These are phyloP conservation scores for Scaptomyza flava DNA, from an alignment of 2,888 invertebrate genomes.

Conservation along the genomic window DNA sequence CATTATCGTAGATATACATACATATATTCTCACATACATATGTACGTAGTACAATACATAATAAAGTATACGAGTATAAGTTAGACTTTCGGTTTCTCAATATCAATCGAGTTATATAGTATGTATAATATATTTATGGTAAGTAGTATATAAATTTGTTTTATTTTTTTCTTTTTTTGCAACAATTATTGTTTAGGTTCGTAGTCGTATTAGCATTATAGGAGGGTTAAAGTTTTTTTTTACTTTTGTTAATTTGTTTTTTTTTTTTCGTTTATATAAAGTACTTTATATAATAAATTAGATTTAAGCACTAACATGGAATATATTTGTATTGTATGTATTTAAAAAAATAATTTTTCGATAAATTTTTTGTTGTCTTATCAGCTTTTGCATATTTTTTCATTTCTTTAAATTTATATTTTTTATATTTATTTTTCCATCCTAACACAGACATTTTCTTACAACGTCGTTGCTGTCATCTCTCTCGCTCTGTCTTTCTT, in stretches of 20 bases:
- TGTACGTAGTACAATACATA: conserved; percentile 35
- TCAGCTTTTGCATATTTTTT: conserved; percentile 10
- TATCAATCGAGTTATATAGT: conserved; percentile 24
- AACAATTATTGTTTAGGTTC: conserved; percentile 41
- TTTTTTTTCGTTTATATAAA: conserved; percentile 35
- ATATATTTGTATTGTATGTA: conserved; percentile 50
- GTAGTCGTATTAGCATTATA: conserved; percentile 50
- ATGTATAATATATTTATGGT: conserved; percentile 17
- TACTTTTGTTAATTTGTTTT: not conserved
- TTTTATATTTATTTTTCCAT: conserved; percentile 24
- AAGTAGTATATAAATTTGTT: conserved; percentile 23
- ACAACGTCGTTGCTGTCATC: conserved; percentile 20
- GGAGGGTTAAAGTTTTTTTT: conserved; percentile 47
- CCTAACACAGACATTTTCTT: conserved; percentile 29
- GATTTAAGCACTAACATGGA: conserved; percentile 77
- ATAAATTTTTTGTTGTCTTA: conserved; percentile 14
- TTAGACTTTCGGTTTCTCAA: conserved; percentile 66
- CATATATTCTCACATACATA: conserved; percentile 29
- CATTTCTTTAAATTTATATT: too few species aligned
- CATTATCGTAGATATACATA: too few species aligned
- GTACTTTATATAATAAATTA: conserved; percentile 63
- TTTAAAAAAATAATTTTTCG: conserved; percentile 50
- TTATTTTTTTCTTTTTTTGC: not conserved
- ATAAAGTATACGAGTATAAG: conserved; percentile 44
- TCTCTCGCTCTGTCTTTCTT: conserved; percentile 11